A percentile compares a stretch with the other conserved stretches of the same genome.
Conservation (phyloP, 2,113 vertebrate species). For the Lanius collurio region DNA sequence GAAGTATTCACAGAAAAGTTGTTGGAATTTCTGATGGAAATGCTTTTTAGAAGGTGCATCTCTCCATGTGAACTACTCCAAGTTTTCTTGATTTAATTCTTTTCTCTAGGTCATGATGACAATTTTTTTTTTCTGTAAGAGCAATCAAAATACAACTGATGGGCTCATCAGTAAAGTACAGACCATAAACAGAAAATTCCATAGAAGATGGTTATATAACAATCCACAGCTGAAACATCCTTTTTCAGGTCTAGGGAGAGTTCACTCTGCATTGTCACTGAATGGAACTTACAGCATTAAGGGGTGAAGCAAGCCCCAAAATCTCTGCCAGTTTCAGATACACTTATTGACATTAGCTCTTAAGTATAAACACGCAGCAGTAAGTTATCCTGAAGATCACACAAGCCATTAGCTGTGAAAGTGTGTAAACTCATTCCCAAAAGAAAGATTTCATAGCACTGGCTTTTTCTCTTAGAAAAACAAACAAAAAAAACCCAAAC, state of each 20-base stretch:
- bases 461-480: neutral
- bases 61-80: neutral
- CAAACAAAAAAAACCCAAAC: neutral
- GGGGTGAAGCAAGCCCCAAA: neutral
- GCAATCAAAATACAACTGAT: neutral
- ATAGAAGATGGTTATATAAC: neutral
- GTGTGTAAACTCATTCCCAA: neutral
- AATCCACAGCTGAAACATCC: neutral
- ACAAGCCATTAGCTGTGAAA: neutral
- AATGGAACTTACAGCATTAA: neutral
- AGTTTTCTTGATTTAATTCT: neutral
- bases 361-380: neutral
- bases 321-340: neutral
- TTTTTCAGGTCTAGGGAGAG: neutral
- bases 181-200: neutral
- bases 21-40: neutral
- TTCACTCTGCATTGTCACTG: neutral
- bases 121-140: neutral
- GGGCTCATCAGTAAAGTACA: neutral
- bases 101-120: neutral
- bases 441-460: neutral
- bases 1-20: neutral
- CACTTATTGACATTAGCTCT: neutral
- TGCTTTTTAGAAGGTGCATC: neutral
- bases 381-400: neutral